Evolutionary conservation across 2,888 invertebrate species (phyloP), one percentile per base, ranked within the genome.

Genomic region (Dicyrtoma fusca): DNA sequence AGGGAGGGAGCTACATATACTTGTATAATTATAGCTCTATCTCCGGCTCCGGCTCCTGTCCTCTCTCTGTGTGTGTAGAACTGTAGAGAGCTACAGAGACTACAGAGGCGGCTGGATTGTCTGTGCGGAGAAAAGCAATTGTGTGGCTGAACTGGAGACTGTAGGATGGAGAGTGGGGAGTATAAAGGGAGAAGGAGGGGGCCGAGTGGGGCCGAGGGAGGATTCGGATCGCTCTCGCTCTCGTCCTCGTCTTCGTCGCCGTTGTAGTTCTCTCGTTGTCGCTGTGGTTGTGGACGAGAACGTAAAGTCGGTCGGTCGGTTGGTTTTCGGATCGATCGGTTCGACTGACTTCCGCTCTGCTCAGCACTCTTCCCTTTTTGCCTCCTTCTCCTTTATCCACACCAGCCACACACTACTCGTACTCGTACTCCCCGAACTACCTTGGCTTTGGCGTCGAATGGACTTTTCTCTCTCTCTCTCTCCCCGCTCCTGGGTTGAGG

Each of bases 321-420:
- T 34, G 34, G 34, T 64, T 68, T 68, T 55, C 68, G 55, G 55
- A 68, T 68, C 68, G 68, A 68, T 68, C 68, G 55, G 42, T 68
- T 55, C 45, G 63, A 63, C 63, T 63, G 63, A 63, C 63, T 63
- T 63, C 68, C 68, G 68, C 68, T 68, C 68, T 68, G 63, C 34
- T 34, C 34, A 34, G 34, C 17, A 10, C 4, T 14, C 10, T n/a
- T 53, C 17, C 8, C 17, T 17, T 53, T 53, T n/a, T 53, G 19
- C 53, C 19, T 53, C 21, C 21, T 45, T 61, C 61, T 44, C 62
- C 45, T 21, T 21, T n/a, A n/a, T n/a, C n/a, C n/a, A n/a, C 19
- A 53, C 53, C 19, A 53, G 21, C 45, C 53, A 53, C 23, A 53
- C n/a, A n/a, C n/a, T n/a, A n/a, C n/a, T 4, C 49, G 53, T 53